phyloP scores from a whole-genome alignment of 2,113 vertebrate genomes.

The Malurus elegans region DNA sequence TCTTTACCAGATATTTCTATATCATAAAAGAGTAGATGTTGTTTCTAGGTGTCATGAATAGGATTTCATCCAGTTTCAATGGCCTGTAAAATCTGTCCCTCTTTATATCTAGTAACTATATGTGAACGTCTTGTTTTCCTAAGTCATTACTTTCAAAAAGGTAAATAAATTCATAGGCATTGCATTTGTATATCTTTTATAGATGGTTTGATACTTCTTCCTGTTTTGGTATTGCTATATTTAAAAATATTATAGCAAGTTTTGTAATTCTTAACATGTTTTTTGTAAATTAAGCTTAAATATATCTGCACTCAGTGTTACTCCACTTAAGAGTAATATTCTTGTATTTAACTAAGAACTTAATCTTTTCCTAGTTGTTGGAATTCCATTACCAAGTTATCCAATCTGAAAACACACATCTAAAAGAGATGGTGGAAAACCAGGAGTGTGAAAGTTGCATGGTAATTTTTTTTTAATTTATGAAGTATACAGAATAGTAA shows the following conservation, averaged over 20 bases:
- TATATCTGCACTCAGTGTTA: not conserved
- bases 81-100: not conserved
- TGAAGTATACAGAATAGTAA: not conserved
- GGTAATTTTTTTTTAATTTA: conserved; percentile 44
- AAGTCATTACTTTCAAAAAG: not conserved
- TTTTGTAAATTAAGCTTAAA: not conserved
- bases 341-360: not conserved
- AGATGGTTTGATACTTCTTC: not conserved
- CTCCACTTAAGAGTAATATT: not conserved
- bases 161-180: not conserved
- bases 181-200: not conserved
- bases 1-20: not conserved
- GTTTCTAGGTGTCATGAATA: not conserved
- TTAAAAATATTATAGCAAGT: not conserved
- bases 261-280: not conserved
- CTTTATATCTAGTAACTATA: not conserved
- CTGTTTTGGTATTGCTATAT: not conserved
- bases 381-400: conserved; percentile 45
- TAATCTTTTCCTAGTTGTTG: conserved; percentile 58
- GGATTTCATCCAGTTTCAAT: not conserved
- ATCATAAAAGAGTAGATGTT: not conserved
- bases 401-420: conserved; percentile 60
- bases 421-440: conserved; percentile 68
- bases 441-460: conserved; percentile 17
- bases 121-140: not conserved